Evolutionary conservation across 2,888 invertebrate species (phyloP).

Genomic region (Xylocampa areola): DNA sequence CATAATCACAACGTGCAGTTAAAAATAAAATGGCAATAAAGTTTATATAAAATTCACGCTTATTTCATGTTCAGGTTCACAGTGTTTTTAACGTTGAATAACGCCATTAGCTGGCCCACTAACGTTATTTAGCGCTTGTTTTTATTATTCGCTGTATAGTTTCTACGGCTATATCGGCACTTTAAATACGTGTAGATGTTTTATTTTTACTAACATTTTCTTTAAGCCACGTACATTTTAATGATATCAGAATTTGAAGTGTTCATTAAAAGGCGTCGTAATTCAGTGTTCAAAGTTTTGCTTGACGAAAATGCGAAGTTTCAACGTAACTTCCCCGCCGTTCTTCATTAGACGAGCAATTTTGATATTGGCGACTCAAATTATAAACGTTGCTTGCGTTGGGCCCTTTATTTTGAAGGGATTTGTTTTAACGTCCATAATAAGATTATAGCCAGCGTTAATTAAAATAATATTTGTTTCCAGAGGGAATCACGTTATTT

Average conservation of each 20-base stretch:
- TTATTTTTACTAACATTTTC: background rate
- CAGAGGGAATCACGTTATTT: slow-evolving; percentile 29
- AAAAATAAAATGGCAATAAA: slow-evolving; percentile 35
- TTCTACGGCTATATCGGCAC: background rate
- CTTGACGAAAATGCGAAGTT: slow-evolving; percentile 13
- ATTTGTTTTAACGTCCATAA: slow-evolving; percentile 31
- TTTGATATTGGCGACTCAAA: slow-evolving; percentile 28
- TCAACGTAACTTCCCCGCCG: background rate
- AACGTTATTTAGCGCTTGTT: slow-evolving; percentile 12
- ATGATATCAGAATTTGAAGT: background rate
- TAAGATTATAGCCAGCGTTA: slow-evolving; percentile 34
- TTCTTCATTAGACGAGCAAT: slow-evolving; percentile 28
- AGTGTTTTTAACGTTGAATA: slow-evolving; percentile 32
- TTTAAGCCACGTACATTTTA: background rate
- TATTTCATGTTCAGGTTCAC: slow-evolving; percentile 15
- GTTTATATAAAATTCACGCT: slow-evolving; percentile 34
- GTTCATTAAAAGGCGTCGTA: slow-evolving; percentile 3
- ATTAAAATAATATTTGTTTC: slow-evolving; percentile 49
- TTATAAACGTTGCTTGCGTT: slow-evolving; percentile 29
- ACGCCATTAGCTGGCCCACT: slow-evolving; percentile 5
- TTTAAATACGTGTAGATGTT: slow-evolving; percentile 7
- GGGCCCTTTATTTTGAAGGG: slow-evolving; percentile 22
- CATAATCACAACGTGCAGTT: slow-evolving; percentile 19
- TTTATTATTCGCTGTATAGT: slow-evolving; percentile 28
- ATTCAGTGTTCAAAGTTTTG: slow-evolving; percentile 10